phyloP scores from a whole-genome alignment of 2,888 invertebrate genomes.

The Cosmia trapezina region DNA sequence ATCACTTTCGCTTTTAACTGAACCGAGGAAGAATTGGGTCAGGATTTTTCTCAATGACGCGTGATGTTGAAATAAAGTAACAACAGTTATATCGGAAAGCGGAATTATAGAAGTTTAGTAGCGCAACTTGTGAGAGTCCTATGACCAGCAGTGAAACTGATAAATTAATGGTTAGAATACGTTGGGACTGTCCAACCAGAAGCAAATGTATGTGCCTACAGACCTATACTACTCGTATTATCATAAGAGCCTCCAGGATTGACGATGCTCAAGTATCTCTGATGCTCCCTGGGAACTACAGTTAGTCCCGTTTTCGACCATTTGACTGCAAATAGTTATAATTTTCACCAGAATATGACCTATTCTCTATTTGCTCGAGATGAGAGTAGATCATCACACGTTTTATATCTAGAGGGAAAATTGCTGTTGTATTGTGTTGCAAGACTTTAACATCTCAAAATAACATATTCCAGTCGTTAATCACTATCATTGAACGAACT shows the following conservation, averaged over 20 bases:
- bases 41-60: conserved; percentile 6
- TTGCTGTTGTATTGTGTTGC: too few relatives aligned
- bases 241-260: not conserved
- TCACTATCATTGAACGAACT: conserved; percentile 13
- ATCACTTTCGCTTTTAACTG: conserved; percentile 53
- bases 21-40: conserved; percentile 16
- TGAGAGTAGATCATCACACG: too few relatives aligned
- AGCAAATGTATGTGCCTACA: not conserved
- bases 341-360: too few relatives aligned
- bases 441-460: conserved; percentile 9
- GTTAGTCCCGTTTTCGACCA: not conserved
- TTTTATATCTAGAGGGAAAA: not conserved
- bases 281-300: not conserved
- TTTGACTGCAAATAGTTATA: too few relatives aligned
- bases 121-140: not conserved
- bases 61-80: not conserved
- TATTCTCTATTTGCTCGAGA: not conserved
- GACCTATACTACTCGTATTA: not conserved
- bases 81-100: not conserved
- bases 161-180: not conserved
- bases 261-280: not conserved
- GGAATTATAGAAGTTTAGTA: not conserved
- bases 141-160: not conserved
- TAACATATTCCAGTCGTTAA: conserved; percentile 3
- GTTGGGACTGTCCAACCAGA: not conserved